phyloP scores from a whole-genome alignment of 2,113 vertebrate genomes.

The Oreochromis niloticus region DNA sequence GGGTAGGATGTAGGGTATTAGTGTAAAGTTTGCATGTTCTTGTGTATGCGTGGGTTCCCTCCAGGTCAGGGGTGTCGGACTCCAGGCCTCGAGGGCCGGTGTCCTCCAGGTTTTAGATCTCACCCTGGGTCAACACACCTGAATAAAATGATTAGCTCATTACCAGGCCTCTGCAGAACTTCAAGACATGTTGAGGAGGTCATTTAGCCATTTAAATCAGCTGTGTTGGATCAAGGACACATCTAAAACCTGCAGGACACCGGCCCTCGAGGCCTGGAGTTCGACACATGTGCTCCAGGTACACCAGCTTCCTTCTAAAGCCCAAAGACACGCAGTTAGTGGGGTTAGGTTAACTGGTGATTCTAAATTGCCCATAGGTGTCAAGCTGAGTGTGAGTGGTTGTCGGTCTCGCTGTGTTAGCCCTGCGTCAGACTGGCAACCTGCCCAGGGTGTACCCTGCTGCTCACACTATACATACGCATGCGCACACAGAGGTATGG shows the following conservation, averaged over 20 bases:
- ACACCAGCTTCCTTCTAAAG: neutral
- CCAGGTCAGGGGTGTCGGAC: accelerated
- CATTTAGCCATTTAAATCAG: no score
- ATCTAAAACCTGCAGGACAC: no score
- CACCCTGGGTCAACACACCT: no score
- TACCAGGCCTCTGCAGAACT: no score
- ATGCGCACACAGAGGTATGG: neutral
- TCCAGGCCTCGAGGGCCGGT: no score
- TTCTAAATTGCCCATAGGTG: neutral
- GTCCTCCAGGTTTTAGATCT: no score
- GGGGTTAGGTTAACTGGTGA: neutral
- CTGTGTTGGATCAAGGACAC: no score
- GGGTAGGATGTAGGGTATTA: neutral
- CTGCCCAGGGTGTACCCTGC: neutral
- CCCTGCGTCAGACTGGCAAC: neutral
- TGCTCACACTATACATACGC: neutral
- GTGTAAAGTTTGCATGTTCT: neutral
- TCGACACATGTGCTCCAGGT: no score
- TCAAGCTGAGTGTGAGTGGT: neutral
- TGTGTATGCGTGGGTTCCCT: neutral
- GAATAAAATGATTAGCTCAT: no score
- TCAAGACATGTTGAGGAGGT: no score
- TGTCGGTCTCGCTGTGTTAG: accelerated
- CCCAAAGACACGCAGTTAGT: neutral
- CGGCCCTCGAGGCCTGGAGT: no score